These are phyloP conservation scores for roundworm (Caenorhabditis elegans) DNA, from an alignment of 1,140 invertebrate genomes.

Conservation along the genomic window DNA sequence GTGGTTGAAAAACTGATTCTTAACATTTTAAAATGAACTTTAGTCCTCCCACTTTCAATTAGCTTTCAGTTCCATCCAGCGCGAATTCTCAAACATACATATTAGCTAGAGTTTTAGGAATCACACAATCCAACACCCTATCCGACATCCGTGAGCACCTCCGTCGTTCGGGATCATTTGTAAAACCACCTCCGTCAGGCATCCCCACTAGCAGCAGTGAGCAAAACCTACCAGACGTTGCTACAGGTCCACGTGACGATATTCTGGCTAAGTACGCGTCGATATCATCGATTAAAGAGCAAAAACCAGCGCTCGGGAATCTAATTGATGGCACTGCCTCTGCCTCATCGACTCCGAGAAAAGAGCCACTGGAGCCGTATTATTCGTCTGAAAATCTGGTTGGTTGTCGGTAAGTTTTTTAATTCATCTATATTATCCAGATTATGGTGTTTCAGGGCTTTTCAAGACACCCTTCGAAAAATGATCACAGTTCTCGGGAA, in stretches of 20 bases:
- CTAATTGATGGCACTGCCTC: background rate
- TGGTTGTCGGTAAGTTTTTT: background rate
- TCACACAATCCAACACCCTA: background rate
- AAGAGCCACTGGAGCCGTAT: background rate
- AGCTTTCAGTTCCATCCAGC: no score
- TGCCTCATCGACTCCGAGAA: background rate
- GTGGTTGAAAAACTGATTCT: no score
- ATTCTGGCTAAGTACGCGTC: constrained; percentile 1
- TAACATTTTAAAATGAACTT: no score
- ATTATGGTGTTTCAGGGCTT: background rate
- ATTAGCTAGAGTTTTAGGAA: no score
- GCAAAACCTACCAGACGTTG: background rate
- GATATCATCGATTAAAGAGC: background rate
- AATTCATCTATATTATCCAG: background rate
- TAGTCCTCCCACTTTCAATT: no score
- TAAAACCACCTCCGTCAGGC: background rate
- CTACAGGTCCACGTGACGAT: background rate
- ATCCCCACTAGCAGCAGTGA: background rate
- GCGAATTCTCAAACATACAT: no score
- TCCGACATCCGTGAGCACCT: constrained; percentile 1
- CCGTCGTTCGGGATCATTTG: background rate
- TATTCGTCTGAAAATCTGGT: background rate
- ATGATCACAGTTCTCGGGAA: background rate
- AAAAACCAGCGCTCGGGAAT: background rate
- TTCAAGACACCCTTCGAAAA: background rate